These are phyloP conservation scores for Aurelia coerulea DNA, from an alignment of 30 jellyfish, hydroid and myxozoan species.

Conservation along the genomic window DNA sequence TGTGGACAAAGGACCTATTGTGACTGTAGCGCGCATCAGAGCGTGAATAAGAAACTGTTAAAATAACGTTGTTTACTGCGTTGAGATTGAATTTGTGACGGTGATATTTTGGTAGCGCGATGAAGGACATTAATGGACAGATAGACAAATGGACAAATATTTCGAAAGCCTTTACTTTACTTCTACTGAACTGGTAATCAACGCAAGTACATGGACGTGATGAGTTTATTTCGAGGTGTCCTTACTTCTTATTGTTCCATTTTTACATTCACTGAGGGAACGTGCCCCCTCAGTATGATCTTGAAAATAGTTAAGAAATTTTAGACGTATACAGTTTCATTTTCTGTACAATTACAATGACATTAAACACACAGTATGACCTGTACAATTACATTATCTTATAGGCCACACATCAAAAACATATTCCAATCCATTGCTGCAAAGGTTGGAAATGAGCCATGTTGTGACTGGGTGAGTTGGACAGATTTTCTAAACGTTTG, in stretches of 20 bases:
- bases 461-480: conserved; percentile 94
- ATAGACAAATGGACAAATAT: not conserved
- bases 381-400: not conserved
- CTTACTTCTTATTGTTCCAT: not conserved
- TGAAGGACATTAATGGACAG: not conserved
- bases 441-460: conserved; percentile 86
- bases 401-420: conserved; percentile 91
- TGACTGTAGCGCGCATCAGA: not conserved
- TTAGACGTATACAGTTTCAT: too few relatives aligned
- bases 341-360: too few relatives aligned
- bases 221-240: not conserved
- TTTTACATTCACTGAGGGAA: not conserved
- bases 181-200: not conserved
- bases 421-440: conserved; percentile 97
- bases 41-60: not conserved
- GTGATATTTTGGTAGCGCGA: too few relatives aligned
- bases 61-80: too few relatives aligned
- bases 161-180: not conserved
- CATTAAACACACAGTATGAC: too few relatives aligned
- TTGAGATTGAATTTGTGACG: too few relatives aligned
- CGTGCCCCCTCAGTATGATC: too few relatives aligned
- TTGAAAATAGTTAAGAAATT: too few relatives aligned
- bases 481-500: not conserved
- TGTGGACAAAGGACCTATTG: conserved; percentile 5
- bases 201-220: not conserved